Evolutionary conservation across 2,113 vertebrate species (phyloP).

Genomic region (Telmatochromis brachygnathus): DNA sequence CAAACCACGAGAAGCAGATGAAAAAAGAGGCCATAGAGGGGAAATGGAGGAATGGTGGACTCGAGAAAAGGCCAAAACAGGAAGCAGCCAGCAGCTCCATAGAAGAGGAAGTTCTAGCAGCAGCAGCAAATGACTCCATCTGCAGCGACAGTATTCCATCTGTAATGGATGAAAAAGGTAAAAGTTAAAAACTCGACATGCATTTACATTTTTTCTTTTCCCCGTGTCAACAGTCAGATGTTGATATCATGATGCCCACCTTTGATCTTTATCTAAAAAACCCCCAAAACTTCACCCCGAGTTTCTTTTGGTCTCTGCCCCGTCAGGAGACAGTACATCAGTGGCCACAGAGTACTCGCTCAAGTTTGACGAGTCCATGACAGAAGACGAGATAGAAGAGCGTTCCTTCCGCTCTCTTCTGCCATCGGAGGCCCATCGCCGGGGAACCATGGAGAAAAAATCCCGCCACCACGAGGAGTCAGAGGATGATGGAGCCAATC

Average conservation of each 20-base stretch:
- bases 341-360: slow-evolving; percentile 86
- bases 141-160: slow-evolving; percentile 77
- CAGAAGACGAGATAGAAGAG: slow-evolving; percentile 93
- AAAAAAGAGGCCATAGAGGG: slow-evolving; percentile 55
- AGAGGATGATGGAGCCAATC: slow-evolving; percentile 78
- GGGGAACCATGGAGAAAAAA: slow-evolving; percentile 86
- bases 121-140: slow-evolving; percentile 77
- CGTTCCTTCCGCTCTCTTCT: slow-evolving; percentile 90
- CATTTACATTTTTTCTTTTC: background rate
- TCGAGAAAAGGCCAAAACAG: slow-evolving; percentile 60
- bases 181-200: background rate
- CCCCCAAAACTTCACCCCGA: rapidly evolving
- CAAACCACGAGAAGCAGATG: slow-evolving; percentile 66
- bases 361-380: slow-evolving; percentile 93
- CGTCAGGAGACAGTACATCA: slow-evolving; percentile 78
- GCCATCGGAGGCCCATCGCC: slow-evolving; percentile 90
- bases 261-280: background rate
- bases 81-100: slow-evolving; percentile 69
- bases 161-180: slow-evolving; percentile 83
- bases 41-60: slow-evolving; percentile 59
- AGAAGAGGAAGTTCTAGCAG: slow-evolving; percentile 76
- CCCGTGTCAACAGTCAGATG: background rate
- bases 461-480: slow-evolving; percentile 78
- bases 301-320: background rate
- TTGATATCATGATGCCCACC: background rate